These are phyloP conservation scores for Loris lydekkerianus DNA, from an alignment of 2,797 vertebrate species.

Conservation along the genomic window DNA sequence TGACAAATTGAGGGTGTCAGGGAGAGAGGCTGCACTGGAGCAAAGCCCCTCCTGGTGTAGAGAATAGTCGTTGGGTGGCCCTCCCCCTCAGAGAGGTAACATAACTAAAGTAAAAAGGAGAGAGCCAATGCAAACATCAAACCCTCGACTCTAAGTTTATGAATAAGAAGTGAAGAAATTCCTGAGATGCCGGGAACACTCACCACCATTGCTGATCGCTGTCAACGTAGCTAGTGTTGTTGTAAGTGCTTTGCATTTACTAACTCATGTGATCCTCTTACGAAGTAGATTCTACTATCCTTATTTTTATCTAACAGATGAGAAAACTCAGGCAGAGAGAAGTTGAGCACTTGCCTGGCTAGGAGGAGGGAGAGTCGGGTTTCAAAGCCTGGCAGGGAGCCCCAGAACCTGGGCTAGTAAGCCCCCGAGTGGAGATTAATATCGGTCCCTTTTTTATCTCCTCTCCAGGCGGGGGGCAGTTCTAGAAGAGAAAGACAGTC, in stretches of 20 bases:
- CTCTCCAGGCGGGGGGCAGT: not conserved
- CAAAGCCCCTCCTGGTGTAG: no score
- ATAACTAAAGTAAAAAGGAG: not conserved
- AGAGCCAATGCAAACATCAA: not conserved
- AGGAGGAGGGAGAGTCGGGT: not conserved
- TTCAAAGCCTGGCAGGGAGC: not conserved
- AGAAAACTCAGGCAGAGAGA: not conserved
- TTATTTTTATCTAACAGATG: not conserved
- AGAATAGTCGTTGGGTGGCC: not conserved
- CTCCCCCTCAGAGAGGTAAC: not conserved
- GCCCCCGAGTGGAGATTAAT: not conserved
- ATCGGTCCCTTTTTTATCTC: not conserved
- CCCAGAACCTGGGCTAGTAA: not conserved
- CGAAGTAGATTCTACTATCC: not conserved
- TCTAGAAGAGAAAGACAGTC: not conserved
- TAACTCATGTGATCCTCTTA: not conserved
- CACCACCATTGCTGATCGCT: not conserved
- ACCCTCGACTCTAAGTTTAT: not conserved
- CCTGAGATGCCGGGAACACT: not conserved
- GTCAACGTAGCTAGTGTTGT: rapidly evolving
- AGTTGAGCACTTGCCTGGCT: not conserved
- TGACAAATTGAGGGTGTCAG: rapidly evolving
- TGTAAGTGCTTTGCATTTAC: not conserved
- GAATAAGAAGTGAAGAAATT: not conserved
- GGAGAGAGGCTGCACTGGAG: not conserved